Conservation (phyloP, 2,797 vertebrate species). For the Liasis olivaceus region DNA sequence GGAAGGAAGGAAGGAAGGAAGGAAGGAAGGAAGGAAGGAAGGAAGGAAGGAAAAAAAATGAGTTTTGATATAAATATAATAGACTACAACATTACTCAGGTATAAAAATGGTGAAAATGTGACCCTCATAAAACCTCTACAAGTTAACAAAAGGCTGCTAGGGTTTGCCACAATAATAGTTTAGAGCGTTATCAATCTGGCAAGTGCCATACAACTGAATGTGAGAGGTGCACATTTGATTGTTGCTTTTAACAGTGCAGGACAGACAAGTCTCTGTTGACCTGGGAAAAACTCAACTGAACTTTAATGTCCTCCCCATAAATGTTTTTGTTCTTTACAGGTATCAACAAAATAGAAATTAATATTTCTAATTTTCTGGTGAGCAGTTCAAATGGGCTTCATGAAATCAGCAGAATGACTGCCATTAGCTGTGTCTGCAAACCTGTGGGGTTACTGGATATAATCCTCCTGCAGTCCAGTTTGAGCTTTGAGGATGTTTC, state of each 20-base stretch:
- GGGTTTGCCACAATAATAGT: background rate
- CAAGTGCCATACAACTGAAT: background rate
- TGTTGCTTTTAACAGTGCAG: background rate
- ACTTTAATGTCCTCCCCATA: background rate
- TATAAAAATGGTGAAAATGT: background rate
- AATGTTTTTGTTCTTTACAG: slow-evolving; percentile 1
- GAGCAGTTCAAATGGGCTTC: background rate
- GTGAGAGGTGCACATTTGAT: background rate
- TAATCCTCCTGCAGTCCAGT: background rate
- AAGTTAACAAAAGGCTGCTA: background rate
- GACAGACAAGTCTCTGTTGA: background rate
- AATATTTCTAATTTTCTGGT: background rate
- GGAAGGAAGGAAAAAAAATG: background rate
- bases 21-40: background rate
- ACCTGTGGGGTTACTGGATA: rapidly evolving
- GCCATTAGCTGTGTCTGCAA: background rate
- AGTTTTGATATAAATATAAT: background rate
- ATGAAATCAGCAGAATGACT: background rate
- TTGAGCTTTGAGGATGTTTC: background rate
- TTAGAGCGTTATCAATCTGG: background rate
- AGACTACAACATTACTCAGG: background rate
- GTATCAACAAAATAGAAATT: background rate
- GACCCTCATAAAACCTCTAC: background rate
- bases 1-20: background rate
- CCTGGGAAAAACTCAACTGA: slow-evolving; percentile 2